Evolutionary conservation across 2,113 vertebrate species (phyloP).

Genomic region (Mustelus asterias): DNA sequence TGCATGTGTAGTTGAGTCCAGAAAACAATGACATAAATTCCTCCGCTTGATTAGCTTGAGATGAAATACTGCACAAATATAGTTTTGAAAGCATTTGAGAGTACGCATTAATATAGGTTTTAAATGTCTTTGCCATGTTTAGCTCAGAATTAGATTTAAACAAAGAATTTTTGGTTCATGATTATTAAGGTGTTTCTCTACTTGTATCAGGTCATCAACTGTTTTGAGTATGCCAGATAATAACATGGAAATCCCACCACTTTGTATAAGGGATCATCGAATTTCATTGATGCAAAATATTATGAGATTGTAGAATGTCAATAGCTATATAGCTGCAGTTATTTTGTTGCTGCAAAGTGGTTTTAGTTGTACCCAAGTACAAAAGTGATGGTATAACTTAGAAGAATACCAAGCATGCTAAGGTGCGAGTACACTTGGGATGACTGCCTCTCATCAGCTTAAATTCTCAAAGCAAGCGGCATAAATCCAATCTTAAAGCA

Average conservation of each 20-base stretch:
- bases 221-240: not conserved
- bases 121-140: not conserved
- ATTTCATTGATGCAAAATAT: not conserved
- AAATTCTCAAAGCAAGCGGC: not conserved
- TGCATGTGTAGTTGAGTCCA: not conserved
- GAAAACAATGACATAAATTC: not conserved
- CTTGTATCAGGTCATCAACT: not conserved
- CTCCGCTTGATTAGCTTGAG: not conserved
- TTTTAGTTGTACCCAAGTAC: not conserved
- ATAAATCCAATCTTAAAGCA: conserved; percentile 8
- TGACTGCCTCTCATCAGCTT: not conserved
- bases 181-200: not conserved
- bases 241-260: not conserved
- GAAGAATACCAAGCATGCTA: not conserved
- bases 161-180: not conserved
- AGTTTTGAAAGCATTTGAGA: not conserved
- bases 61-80: not conserved
- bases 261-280: not conserved
- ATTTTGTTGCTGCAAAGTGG: not conserved
- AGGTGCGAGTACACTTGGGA: not conserved
- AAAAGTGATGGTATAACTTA: not conserved
- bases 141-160: not conserved
- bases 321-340: not conserved
- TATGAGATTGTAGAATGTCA: not conserved
- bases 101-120: not conserved